Conservation (phyloP, 1,140 invertebrate species). For the Halyomorpha halys region DNA sequence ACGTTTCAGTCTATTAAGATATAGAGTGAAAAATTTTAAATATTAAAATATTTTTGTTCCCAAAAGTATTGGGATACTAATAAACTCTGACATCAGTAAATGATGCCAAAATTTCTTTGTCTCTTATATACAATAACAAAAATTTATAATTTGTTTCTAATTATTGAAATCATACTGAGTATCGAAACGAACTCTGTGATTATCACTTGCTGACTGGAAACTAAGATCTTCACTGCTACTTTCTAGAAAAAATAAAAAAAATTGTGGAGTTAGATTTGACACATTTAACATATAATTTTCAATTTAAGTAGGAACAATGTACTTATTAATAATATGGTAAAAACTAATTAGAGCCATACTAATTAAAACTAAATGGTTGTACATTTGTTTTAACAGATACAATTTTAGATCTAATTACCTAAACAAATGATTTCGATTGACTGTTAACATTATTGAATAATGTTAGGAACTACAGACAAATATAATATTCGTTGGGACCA, state of each 20-base stretch:
- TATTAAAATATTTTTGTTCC: conserved; percentile 19
- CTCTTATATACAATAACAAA: conserved; percentile 2
- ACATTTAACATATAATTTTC: too few species aligned
- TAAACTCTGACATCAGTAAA: neutral
- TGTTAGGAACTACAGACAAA: too few species aligned
- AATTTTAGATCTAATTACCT: too few species aligned
- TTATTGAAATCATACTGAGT: conserved; percentile 1
- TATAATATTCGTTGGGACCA: too few species aligned
- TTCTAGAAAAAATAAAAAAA: conserved; percentile 15
- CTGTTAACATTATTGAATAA: too few species aligned
- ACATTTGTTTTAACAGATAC: too few species aligned
- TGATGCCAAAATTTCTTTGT: neutral
- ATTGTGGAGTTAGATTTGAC: neutral
- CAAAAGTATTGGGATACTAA: conserved; percentile 6
- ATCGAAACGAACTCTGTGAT: conserved; percentile 20
- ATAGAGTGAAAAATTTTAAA: conserved; percentile 15
- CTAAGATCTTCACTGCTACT: conserved; percentile 22
- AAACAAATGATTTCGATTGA: too few species aligned
- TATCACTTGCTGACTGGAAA: conserved; percentile 23
- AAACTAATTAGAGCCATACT: too few species aligned
- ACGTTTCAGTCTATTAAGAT: conserved; percentile 25
- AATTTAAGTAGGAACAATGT: too few species aligned
- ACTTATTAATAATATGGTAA: too few species aligned
- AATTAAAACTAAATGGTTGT: too few species aligned
- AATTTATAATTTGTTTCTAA: conserved; percentile 1